phyloP scores from a whole-genome alignment of 1,140 invertebrate species.

The Drosophila chauvacae region DNA sequence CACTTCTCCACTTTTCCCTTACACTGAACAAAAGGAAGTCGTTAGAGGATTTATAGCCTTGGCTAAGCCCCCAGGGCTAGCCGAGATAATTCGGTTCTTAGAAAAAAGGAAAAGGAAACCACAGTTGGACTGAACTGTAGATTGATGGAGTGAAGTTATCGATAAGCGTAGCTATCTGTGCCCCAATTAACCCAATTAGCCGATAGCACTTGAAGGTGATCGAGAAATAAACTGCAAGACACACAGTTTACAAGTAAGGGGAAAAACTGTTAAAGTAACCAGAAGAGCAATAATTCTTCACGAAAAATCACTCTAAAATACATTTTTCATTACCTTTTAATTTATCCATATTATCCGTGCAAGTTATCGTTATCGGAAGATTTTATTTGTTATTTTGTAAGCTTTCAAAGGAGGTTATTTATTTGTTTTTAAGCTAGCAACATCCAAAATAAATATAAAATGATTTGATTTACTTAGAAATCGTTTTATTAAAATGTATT shows the following conservation, averaged over 20 bases:
- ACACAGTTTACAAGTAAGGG: background rate
- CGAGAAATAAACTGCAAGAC: background rate
- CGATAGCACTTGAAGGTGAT: slow-evolving; percentile 10
- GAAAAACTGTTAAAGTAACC: background rate
- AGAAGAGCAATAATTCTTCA: background rate
- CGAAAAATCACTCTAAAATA: background rate
- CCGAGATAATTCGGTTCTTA: slow-evolving; percentile 7
- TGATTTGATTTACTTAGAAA: no score
- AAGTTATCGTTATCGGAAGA: background rate
- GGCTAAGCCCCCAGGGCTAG: background rate
- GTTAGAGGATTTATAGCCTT: slow-evolving; percentile 6
- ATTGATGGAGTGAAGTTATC: background rate
- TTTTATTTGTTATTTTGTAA: background rate
- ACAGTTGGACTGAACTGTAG: background rate
- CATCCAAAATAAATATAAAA: no score
- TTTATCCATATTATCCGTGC: background rate
- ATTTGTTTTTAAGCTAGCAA: no score
- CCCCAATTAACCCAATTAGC: slow-evolving; percentile 23
- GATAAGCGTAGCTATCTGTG: slow-evolving; percentile 20
- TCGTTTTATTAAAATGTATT: no score
- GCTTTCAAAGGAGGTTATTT: no score
- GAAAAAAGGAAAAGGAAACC: background rate
- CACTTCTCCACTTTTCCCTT: slow-evolving; percentile 44
- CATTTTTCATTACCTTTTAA: background rate
- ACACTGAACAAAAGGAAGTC: background rate